Evolutionary conservation across 1,140 invertebrate genomes (phyloP).

Genomic region (Drosophila kepulauana): DNA sequence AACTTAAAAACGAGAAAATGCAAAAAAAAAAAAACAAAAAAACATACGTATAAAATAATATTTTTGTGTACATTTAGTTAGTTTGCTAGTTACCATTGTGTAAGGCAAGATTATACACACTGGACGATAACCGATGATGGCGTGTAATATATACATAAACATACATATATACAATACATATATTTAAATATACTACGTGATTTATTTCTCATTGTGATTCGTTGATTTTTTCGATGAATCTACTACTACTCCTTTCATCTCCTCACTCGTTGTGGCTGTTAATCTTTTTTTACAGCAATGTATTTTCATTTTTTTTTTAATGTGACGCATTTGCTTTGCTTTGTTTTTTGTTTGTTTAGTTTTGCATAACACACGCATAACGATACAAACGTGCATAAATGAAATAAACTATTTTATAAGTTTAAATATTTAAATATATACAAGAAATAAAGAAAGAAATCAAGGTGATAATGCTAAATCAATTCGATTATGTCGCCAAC

Average conservation of each 20-base stretch:
- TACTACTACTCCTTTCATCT: conserved; percentile 12
- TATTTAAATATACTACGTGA: conserved; percentile 52
- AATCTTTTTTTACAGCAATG: conserved; percentile 21
- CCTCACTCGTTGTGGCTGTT: conserved; percentile 43
- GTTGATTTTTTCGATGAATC: conserved; percentile 50
- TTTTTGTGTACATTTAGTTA: conserved; percentile 61
- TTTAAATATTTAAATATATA: conserved; percentile 58
- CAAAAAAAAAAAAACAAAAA: conserved; percentile 20
- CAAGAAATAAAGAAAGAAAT: conserved; percentile 57
- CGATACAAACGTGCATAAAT: conserved; percentile 37
- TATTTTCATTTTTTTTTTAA: conserved; percentile 42
- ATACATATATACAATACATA: conserved; percentile 33
- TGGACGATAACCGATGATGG: conserved; percentile 30
- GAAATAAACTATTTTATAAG: conserved; percentile 57
- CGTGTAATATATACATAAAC: conserved; percentile 48
- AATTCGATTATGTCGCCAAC: conserved; percentile 65
- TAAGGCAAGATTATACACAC: conserved; percentile 58
- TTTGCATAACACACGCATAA: conserved; percentile 33
- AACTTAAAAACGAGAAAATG: conserved; percentile 41
- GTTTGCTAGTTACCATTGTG: conserved; percentile 66
- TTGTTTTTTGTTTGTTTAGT: conserved; percentile 36
- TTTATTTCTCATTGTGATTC: conserved; percentile 63
- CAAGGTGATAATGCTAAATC: conserved; percentile 57
- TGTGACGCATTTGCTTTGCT: conserved; percentile 56
- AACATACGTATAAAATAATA: conserved; percentile 37